Percentiles rank a stretch among this genome's conserved stretches.
phyloP scores from a whole-genome alignment of 2,888 invertebrate genomes.

The Ariolimax columbianus region DNA sequence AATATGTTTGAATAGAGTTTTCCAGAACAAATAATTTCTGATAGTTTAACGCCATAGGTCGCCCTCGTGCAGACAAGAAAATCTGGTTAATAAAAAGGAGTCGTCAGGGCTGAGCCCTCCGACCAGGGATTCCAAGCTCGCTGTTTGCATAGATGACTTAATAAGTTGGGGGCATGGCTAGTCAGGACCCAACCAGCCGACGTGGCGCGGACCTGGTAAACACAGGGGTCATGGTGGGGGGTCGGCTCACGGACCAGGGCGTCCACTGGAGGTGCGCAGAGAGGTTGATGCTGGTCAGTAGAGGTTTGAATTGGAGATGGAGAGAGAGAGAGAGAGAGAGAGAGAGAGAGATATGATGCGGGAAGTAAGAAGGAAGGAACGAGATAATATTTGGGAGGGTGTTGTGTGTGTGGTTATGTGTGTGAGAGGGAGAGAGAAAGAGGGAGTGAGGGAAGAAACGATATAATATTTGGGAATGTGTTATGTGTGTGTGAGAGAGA shows the following conservation, averaged over 20 bases:
- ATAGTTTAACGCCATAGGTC: neutral
- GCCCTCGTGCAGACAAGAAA: slow-evolving; percentile 18
- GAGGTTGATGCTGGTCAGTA: slow-evolving; percentile 5
- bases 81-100: slow-evolving; percentile 44
- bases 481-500: slow-evolving; percentile 8
- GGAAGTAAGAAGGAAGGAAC: no score
- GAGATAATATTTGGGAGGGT: neutral
- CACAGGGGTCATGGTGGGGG: slow-evolving; percentile 39
- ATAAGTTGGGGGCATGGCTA: slow-evolving; percentile 50
- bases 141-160: slow-evolving; percentile 51
- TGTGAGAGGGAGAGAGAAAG: neutral
- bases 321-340: no score
- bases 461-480: no score
- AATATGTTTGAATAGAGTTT: no score
- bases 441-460: neutral
- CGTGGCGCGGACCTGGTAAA: slow-evolving; percentile 61
- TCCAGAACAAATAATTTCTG: neutral
- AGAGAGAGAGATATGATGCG: no score
- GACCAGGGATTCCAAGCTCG: neutral
- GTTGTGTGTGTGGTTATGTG: neutral
- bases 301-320: no score
- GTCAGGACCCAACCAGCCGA: slow-evolving; percentile 56
- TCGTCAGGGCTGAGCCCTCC: neutral
- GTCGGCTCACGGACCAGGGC: slow-evolving; percentile 24
- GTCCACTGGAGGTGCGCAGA: neutral